A percentile compares a stretch with the other conserved stretches of the same genome.
Evolutionary conservation across 2,797 vertebrate genomes (phyloP).

Genomic region (Danionella dracula): DNA sequence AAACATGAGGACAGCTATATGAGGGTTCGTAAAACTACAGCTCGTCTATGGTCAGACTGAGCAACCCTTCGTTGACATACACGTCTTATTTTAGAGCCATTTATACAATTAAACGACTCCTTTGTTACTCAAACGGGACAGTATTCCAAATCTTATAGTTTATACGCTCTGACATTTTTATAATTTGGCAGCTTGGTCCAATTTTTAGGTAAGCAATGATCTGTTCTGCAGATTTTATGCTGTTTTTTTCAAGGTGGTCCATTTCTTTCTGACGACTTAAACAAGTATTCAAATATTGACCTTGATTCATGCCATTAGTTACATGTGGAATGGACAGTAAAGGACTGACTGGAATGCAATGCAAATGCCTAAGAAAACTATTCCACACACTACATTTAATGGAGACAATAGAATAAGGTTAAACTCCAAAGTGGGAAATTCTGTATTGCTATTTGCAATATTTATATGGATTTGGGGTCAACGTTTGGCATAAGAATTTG

Average conservation of each 20-base stretch:
- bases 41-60: conserved; percentile 1
- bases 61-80: conserved; percentile 8
- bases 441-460: too few relatives aligned
- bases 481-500: too few relatives aligned
- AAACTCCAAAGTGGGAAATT: conserved; percentile 8
- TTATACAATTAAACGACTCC: neutral
- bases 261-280: conserved; percentile 33
- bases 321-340: too few relatives aligned
- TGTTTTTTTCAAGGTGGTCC: conserved; percentile 39
- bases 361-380: too few relatives aligned
- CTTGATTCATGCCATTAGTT: too few relatives aligned
- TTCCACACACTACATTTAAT: too few relatives aligned
- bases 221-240: conserved; percentile 19
- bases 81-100: neutral
- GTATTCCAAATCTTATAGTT: conserved; percentile 4
- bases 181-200: conserved; percentile 10
- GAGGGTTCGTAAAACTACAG: conserved; percentile 14
- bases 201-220: conserved; percentile 44
- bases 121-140: neutral
- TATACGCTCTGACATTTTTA: conserved; percentile 23
- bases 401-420: conserved; percentile 14
- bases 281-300: too few relatives aligned
- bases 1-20: conserved; percentile 25
- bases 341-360: too few relatives aligned
- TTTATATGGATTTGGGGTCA: too few relatives aligned